phyloP scores from a whole-genome alignment of 2,888 invertebrate species.

The Drosophila parthenogenetica region DNA sequence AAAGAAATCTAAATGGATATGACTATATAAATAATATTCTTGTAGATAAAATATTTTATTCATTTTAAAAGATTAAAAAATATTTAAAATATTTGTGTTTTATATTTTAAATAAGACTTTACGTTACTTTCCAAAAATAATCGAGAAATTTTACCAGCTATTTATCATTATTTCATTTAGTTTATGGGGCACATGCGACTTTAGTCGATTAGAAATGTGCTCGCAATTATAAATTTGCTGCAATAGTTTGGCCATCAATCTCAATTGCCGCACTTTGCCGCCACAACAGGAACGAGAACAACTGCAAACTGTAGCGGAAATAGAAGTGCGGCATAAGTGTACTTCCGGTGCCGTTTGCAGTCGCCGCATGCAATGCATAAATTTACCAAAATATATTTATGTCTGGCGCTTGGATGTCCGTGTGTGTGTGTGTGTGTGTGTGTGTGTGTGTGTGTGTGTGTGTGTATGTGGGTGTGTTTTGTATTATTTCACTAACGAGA shows the following conservation, averaged over 20 bases:
- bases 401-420: conserved; percentile 21
- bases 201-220: conserved; percentile 19
- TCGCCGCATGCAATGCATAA: conserved; percentile 52
- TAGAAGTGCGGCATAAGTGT: conserved; percentile 78
- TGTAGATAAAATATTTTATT: too few species aligned
- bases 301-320: conserved; percentile 65
- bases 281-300: conserved; percentile 28
- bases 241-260: conserved; percentile 57
- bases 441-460: conserved; percentile 13
- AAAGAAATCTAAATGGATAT: too few species aligned
- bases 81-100: too few species aligned
- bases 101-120: too few species aligned
- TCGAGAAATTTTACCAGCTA: neutral
- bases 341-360: conserved; percentile 63
- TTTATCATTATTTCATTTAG: neutral
- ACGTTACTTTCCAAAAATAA: neutral
- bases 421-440: conserved; percentile 17
- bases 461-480: conserved; percentile 17
- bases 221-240: conserved; percentile 50
- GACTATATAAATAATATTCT: too few species aligned
- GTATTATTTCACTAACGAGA: conserved; percentile 64
- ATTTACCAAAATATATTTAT: conserved; percentile 48
- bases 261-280: conserved; percentile 49
- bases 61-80: too few species aligned
- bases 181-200: neutral